A percentile compares a stretch with the other conserved stretches of the same genome.
phyloP scores from a whole-genome alignment of 1,140 invertebrate genomes.

The Hylyphantes graminicola region DNA sequence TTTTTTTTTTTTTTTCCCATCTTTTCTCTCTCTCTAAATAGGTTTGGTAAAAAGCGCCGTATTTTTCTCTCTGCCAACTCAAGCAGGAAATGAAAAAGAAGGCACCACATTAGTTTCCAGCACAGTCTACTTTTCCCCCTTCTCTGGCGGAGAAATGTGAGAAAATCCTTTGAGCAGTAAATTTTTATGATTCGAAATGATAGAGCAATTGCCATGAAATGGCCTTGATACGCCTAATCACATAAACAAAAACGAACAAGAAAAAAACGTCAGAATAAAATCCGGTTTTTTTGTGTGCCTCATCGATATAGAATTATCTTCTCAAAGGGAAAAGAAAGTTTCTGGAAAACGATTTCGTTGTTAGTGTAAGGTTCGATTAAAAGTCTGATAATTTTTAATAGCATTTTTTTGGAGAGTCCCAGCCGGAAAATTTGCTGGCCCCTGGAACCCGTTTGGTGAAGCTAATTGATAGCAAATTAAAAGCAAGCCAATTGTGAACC shows the following conservation, averaged over 20 bases:
- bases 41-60: constrained; percentile 1
- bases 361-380: too few relatives aligned
- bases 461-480: too few relatives aligned
- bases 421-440: too few relatives aligned
- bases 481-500: too few relatives aligned
- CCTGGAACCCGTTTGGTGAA: too few relatives aligned
- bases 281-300: constrained; percentile 11
- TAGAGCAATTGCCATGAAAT: constrained; percentile 52
- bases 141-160: constrained; percentile 18
- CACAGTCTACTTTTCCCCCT: not conserved
- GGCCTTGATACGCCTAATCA: constrained; percentile 49
- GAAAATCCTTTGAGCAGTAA: constrained; percentile 53
- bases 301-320: too few relatives aligned
- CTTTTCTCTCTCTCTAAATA: not conserved
- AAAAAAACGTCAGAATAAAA: not conserved
- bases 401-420: too few relatives aligned
- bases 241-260: constrained; percentile 40
- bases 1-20: not conserved
- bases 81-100: constrained; percentile 40
- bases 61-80: constrained; percentile 48
- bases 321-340: too few relatives aligned
- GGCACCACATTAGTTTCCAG: constrained; percentile 43
- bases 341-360: too few relatives aligned
- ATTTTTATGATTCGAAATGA: constrained; percentile 43
- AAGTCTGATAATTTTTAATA: too few relatives aligned